A percentile compares a stretch with the other conserved stretches of the same genome.
Conservation (phyloP, 2,888 invertebrate genomes). For the Drosophila monieri region DNA sequence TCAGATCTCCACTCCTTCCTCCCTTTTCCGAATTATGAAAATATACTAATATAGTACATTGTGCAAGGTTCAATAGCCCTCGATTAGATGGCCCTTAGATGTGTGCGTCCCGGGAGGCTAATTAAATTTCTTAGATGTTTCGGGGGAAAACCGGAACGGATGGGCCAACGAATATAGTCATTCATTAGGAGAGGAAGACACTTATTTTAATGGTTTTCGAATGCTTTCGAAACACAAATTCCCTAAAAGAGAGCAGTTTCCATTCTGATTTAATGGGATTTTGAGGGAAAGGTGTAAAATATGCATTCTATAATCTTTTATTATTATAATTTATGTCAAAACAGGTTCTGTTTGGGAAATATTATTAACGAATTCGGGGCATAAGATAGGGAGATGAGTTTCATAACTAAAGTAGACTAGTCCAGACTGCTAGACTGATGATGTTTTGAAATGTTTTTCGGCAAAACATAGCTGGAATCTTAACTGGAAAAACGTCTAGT, state of each 20-base stretch:
- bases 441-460: neutral
- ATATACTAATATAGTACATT: conserved; percentile 45
- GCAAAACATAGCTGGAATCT: neutral
- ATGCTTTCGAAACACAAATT: conserved; percentile 14
- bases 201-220: conserved; percentile 15
- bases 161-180: conserved; percentile 19
- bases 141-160: conserved; percentile 20
- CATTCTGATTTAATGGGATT: neutral
- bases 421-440: too few species aligned
- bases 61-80: conserved; percentile 75
- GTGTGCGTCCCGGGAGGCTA: conserved; percentile 28
- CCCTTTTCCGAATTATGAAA: conserved; percentile 65
- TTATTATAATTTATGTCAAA: neutral
- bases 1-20: conserved; percentile 17
- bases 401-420: too few species aligned
- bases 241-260: neutral
- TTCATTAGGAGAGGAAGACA: conserved; percentile 21
- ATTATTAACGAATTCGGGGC: too few species aligned
- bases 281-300: neutral
- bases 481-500: conserved; percentile 10
- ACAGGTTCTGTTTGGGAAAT: neutral
- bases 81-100: conserved; percentile 57
- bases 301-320: neutral
- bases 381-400: too few species aligned
- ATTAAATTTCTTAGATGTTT: conserved; percentile 31